Base-by-base conservation (phyloP, 2,888 invertebrate genomes). In the Lepidochitona cinerea region DNA sequence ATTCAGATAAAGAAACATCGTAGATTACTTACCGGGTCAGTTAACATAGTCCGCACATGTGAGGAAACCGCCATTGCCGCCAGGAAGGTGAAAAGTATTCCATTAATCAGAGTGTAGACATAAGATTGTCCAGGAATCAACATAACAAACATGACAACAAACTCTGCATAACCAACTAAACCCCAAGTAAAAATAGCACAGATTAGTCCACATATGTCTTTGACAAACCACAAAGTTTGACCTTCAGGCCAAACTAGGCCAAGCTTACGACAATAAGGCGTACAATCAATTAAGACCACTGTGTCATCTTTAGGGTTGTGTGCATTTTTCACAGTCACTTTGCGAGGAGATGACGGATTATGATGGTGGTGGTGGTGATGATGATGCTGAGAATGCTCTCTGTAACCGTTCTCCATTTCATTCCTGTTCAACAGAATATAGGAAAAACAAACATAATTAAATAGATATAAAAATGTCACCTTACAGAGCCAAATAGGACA, bases 1-100 rank as follows among this genome's bases (percentile, higher is more conserved):
- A n/a, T n/a, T n/a, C n/a, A n/a, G n/a, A n/a, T n/a, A n/a, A n/a
- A n/a, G n/a, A n/a, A n/a, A n/a, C n/a, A n/a, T n/a, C n/a, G n/a
- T n/a, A n/a, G n/a, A n/a, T n/a, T n/a, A 85, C 95, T 94, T 87
- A 95, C 96, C 5, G 97, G 97, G 92, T 97, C 96, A 26, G 96
- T 95, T 81, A 96, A 93, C 85, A 96, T 96, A 3, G 96, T 95
- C 87, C 95, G 93, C 23, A 95, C 86, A 90, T 97, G 97, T 7
- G 96, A 93, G 91, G 95, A 93, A 69, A 93, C 91, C 69, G 96
- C 92, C 73, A 96, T 90, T 84, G 95, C 93, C 71, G 96, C 92
- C 26, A 96, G 91, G 2, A 94, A 93, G 87, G 96, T 96, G 91
- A 96, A 97, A 70, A 94, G 90, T 41, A 95, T 92, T 3, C 94